Evolutionary conservation across 2,797 vertebrate species (phyloP).

Genomic region (Lerista edwardsae): DNA sequence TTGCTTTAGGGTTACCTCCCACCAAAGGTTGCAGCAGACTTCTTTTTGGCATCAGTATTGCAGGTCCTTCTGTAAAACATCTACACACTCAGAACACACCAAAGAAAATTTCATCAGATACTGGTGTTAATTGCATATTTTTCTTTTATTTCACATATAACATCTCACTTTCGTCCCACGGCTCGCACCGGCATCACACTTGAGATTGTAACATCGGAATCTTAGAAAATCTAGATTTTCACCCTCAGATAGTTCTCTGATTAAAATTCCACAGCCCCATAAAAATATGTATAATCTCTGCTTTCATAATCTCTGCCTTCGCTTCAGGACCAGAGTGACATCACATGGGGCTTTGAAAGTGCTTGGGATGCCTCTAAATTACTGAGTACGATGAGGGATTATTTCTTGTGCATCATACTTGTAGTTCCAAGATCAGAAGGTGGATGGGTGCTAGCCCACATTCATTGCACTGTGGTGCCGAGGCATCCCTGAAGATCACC

Average conservation of each 20-base stretch:
- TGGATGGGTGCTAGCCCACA: too few species aligned
- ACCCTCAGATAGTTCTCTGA: background rate
- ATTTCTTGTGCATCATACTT: background rate
- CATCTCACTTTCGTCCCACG: background rate
- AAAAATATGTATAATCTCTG: background rate
- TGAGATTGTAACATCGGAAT: background rate
- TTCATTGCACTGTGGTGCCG: background rate
- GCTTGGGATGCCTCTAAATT: too few species aligned
- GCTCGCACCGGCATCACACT: background rate
- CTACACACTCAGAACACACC: background rate
- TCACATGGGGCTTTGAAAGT: too few species aligned
- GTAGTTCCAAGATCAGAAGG: background rate
- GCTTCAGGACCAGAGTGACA: too few species aligned
- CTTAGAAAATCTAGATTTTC: background rate
- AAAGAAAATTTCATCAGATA: background rate
- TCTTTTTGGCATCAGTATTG: too few species aligned
- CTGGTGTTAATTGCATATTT: background rate
- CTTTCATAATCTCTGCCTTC: background rate
- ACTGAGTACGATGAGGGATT: too few species aligned
- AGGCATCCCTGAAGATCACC: background rate
- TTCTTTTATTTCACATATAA: background rate
- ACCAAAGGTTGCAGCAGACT: too few species aligned
- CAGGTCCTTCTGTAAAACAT: background rate
- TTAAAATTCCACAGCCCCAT: background rate
- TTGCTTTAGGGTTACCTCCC: too few species aligned